These are phyloP conservation scores for Leptinotarsa rubiginosa DNA, from an alignment of 2,888 invertebrate species.

Conservation along the genomic window DNA sequence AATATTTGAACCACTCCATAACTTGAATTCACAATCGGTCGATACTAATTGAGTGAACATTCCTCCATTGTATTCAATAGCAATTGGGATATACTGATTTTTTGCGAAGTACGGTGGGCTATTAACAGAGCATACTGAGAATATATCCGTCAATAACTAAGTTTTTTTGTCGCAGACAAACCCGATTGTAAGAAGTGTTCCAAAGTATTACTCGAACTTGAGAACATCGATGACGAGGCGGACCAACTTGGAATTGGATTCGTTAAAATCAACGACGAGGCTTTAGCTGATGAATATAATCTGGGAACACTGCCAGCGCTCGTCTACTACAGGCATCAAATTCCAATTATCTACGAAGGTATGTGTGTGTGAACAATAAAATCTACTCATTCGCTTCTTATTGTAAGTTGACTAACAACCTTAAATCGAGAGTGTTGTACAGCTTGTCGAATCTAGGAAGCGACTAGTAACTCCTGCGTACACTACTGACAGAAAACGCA, in stretches of 20 bases:
- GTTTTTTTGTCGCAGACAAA: conserved; percentile 75
- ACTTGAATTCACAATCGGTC: not conserved
- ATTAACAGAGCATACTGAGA: conserved; percentile 14
- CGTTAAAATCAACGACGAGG: conserved; percentile 93
- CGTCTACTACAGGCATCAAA: conserved; percentile 94
- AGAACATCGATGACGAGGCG: conserved; percentile 95
- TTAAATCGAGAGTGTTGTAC: too few species aligned
- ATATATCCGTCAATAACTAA: not conserved
- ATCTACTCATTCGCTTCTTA: not conserved
- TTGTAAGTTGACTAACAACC: too few species aligned
- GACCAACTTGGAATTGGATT: conserved; percentile 94
- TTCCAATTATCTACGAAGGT: conserved; percentile 95
- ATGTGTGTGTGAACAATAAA: conserved; percentile 55
- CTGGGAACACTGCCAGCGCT: conserved; percentile 87
- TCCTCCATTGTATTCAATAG: not conserved
- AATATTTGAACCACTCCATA: not conserved
- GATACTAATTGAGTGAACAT: not conserved
- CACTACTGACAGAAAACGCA: too few species aligned
- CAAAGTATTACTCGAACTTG: conserved; percentile 89
- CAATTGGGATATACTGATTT: not conserved
- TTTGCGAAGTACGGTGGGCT: not conserved
- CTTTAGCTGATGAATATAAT: conserved; percentile 92
- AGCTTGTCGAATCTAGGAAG: too few species aligned
- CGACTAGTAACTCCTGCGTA: too few species aligned
- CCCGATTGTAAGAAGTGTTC: conserved; percentile 93